A percentile compares a stretch with the other conserved stretches of the same genome.
Conservation (phyloP, 2,888 invertebrate genomes). For the Cataglyphis altisquamis region DNA sequence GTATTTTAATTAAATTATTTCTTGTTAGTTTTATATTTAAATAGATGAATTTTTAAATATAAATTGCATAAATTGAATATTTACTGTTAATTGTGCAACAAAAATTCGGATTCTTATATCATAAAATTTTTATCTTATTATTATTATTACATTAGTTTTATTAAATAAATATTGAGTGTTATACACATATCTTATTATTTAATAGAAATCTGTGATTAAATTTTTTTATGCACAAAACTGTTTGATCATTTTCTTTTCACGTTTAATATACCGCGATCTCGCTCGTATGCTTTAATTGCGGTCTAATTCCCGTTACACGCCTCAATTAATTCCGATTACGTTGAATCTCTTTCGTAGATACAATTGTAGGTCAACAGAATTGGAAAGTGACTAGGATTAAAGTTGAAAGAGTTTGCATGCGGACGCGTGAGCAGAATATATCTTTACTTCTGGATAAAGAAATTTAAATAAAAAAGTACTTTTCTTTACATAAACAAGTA, state of each 20-base stretch:
- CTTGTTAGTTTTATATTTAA: neutral
- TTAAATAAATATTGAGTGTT: neutral
- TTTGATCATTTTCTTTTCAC: neutral
- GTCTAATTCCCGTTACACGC: slow-evolving; percentile 34
- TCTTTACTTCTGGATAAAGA: neutral
- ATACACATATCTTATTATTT: neutral
- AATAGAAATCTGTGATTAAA: neutral
- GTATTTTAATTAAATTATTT: neutral
- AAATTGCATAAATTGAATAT: neutral
- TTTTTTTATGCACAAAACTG: neutral
- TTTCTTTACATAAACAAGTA: neutral
- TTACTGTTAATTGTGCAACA: neutral
- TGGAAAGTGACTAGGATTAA: neutral
- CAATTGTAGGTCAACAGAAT: neutral
- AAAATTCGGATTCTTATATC: neutral
- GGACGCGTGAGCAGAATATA: neutral
- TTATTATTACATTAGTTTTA: neutral
- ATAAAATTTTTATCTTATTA: neutral
- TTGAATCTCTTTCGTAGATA: slow-evolving; percentile 41
- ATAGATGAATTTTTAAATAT: neutral
- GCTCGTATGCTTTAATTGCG: slow-evolving; percentile 17
- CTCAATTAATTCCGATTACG: slow-evolving; percentile 55
- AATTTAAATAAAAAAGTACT: neutral
- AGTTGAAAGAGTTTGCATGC: neutral
- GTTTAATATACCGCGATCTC: neutral